Percentiles rank a stretch among this genome's conserved stretches.
phyloP scores from a whole-genome alignment of 1,140 invertebrate species.

The Cydia strobilella region DNA sequence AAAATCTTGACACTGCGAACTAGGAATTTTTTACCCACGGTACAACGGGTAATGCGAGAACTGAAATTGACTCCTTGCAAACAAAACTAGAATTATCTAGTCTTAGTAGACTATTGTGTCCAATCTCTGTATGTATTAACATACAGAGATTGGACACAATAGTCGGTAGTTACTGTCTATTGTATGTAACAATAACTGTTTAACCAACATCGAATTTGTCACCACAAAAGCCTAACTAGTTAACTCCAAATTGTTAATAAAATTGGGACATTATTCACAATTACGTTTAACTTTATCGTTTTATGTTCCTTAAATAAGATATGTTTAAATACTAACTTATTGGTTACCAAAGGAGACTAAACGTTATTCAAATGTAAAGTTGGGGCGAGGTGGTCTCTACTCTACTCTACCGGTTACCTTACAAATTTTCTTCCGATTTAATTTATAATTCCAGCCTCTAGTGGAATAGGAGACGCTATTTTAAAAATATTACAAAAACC shows the following conservation, averaged over 20 bases:
- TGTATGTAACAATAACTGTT: background rate
- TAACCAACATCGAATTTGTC: conserved; percentile 13
- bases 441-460: no score
- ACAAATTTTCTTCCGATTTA: background rate
- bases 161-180: background rate
- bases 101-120: no score
- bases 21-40: no score
- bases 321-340: conserved; percentile 26
- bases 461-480: background rate
- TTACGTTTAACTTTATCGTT: conserved; percentile 7
- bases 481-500: background rate
- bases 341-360: conserved; percentile 20
- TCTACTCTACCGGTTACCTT: background rate
- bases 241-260: background rate
- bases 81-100: no score
- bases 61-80: no score
- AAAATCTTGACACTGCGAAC: no score
- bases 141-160: no score
- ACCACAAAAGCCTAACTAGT: conserved; percentile 6
- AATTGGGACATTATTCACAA: conserved; percentile 2
- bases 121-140: no score
- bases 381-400: background rate
- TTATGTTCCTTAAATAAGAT: conserved; percentile 9
- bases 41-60: no score
- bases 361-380: conserved; percentile 19